phyloP scores from a whole-genome alignment of 2,113 vertebrate genomes.

The Tapirus terrestris region DNA sequence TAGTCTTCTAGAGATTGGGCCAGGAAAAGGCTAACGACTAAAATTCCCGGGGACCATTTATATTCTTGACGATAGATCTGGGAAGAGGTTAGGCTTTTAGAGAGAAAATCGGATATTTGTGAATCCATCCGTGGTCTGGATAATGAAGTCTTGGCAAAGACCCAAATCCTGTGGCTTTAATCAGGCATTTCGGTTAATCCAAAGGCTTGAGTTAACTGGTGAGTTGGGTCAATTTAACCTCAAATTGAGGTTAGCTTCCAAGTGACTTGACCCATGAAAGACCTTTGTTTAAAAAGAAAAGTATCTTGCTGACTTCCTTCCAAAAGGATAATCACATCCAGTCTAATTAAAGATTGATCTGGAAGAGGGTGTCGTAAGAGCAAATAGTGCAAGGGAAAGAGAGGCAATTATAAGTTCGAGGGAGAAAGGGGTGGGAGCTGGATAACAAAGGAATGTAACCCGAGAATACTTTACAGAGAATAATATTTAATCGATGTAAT shows the following conservation, averaged over 20 bases:
- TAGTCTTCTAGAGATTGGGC: not conserved
- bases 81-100: not conserved
- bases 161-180: conserved; percentile 17
- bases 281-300: conserved; percentile 36
- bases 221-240: not conserved
- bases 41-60: not conserved
- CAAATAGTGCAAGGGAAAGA: not conserved
- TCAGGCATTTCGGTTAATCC: not conserved
- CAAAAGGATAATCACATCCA: conserved; percentile 4
- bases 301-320: not conserved
- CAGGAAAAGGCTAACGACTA: not conserved
- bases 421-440: no score
- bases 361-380: not conserved
- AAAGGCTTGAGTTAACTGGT: not conserved
- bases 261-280: conserved; percentile 49
- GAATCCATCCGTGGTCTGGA: not conserved
- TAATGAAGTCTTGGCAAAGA: conserved; percentile 41
- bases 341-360: not conserved
- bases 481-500: not conserved
- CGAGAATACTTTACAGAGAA: not conserved
- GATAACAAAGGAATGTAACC: not conserved
- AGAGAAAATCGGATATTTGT: not conserved
- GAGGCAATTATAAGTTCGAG: not conserved
- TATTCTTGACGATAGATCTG: not conserved
- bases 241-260: not conserved